phyloP scores from a whole-genome alignment of 2,888 invertebrate genomes.

The Noctuana brunneofusca region DNA sequence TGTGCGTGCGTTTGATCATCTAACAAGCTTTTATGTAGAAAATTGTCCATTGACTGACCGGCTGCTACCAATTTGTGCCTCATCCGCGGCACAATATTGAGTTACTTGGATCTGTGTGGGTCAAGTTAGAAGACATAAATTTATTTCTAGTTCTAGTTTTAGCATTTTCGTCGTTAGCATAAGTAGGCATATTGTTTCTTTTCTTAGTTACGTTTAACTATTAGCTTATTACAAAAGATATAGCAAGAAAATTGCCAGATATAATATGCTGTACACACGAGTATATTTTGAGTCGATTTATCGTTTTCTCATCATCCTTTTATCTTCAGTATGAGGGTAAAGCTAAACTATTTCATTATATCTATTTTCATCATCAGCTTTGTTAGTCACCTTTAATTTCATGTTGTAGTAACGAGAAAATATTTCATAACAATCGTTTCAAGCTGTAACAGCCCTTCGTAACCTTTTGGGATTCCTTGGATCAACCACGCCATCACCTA shows the following conservation, averaged over 20 bases:
- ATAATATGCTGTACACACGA: no score
- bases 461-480: neutral
- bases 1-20: constrained; percentile 35
- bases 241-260: no score
- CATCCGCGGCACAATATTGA: constrained; percentile 71
- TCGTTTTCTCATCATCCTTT: neutral
- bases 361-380: no score
- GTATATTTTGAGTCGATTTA: no score
- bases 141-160: neutral
- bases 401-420: neutral
- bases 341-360: no score
- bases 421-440: neutral
- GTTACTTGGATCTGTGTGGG: constrained; percentile 63
- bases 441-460: neutral
- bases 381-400: no score
- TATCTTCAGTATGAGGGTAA: neutral
- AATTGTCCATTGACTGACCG: constrained; percentile 75
- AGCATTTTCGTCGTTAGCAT: neutral
- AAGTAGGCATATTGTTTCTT: neutral
- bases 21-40: constrained; percentile 63
- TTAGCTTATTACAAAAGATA: no score
- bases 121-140: constrained; percentile 40
- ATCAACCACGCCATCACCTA: neutral
- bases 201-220: neutral
- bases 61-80: constrained; percentile 76